Evolutionary conservation across 2,113 vertebrate genomes (phyloP).

Genomic region (Oreochromis tanganicae): DNA sequence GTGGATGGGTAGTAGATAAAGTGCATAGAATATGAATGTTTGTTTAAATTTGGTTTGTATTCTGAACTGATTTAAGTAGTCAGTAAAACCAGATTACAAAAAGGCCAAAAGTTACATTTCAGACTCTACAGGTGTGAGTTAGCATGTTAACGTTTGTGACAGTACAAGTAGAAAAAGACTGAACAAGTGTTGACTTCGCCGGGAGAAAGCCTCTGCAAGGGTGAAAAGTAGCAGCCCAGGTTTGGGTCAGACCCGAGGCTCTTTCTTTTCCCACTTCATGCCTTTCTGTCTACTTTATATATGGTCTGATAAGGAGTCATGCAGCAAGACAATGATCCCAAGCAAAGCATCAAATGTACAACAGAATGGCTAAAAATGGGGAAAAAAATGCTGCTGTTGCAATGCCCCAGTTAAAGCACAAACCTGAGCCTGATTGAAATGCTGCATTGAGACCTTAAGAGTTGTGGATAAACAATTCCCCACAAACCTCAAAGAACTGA

Average conservation of each 20-base stretch:
- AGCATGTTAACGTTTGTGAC: rapidly evolving
- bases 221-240: neutral
- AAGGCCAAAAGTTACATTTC: neutral
- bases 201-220: neutral
- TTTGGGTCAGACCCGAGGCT: neutral
- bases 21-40: neutral
- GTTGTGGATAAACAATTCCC: neutral
- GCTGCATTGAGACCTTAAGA: neutral
- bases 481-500: neutral
- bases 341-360: neutral
- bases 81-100: neutral
- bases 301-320: neutral
- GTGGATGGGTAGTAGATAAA: neutral
- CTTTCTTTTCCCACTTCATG: neutral
- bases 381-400: rapidly evolving
- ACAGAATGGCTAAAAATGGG: neutral
- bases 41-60: neutral
- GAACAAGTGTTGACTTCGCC: rapidly evolving
- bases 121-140: neutral
- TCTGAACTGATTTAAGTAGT: neutral
- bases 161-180: neutral
- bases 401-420: neutral
- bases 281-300: neutral
- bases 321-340: neutral
- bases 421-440: neutral